Percentiles rank a stretch among this genome's conserved stretches.
Conservation (phyloP, 1,140 invertebrate genomes). For the Drosophila guanche region DNA sequence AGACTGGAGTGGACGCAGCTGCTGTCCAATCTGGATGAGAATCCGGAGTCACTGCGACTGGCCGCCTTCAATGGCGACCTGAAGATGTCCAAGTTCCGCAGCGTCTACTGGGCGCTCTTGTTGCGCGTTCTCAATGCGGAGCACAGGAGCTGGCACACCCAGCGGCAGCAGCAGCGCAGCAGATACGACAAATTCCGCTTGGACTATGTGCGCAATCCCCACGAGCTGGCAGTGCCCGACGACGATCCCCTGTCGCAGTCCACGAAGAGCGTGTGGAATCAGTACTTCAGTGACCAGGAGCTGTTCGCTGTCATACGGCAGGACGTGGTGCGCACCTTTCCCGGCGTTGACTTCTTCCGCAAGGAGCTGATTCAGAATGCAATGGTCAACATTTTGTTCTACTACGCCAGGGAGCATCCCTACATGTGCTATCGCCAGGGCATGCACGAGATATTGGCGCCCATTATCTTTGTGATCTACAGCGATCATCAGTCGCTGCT, state of each 20-base stretch:
- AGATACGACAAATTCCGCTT: conserved; percentile 76
- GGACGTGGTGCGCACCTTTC: conserved; percentile 92
- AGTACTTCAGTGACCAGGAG: conserved; percentile 92
- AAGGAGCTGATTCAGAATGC: conserved; percentile 87
- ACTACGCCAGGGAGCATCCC: conserved; percentile 89
- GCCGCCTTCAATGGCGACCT: conserved; percentile 83
- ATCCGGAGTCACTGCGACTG: conserved; percentile 67
- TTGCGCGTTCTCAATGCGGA: conserved; percentile 80
- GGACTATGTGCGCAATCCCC: conserved; percentile 80
- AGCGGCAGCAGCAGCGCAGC: conserved; percentile 70
- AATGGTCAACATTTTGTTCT: conserved; percentile 87
- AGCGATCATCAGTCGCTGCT: conserved; percentile 88
- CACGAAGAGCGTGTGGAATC: conserved; percentile 90
- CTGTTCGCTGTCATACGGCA: conserved; percentile 89
- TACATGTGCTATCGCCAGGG: conserved; percentile 91
- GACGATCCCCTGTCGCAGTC: conserved; percentile 77
- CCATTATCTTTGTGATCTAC: conserved; percentile 89
- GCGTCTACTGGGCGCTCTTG: conserved; percentile 84
- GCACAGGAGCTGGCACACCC: conserved; percentile 73
- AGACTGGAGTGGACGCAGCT: conserved; percentile 82
- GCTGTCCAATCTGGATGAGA: conserved; percentile 57
- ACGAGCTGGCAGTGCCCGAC: conserved; percentile 58
- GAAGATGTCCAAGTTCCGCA: conserved; percentile 84
- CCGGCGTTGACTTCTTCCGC: conserved; percentile 91
- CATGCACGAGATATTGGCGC: conserved; percentile 93